Percentiles rank a stretch among this genome's conserved stretches.
phyloP scores from a whole-genome alignment of 2,113 vertebrate genomes.

The Xiphophorus hellerii region DNA sequence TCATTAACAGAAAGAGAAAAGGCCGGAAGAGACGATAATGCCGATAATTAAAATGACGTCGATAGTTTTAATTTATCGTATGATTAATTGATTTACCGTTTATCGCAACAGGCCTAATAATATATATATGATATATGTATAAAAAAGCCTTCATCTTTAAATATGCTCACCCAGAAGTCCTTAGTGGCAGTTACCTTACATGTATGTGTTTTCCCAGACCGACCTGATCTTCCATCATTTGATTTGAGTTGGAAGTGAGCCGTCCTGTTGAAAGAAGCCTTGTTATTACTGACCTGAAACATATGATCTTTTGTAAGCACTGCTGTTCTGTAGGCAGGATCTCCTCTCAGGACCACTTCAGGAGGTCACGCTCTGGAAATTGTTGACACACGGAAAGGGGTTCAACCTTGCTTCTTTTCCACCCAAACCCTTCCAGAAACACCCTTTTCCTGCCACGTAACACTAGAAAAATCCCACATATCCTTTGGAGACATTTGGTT shows the following conservation, averaged over 20 bases:
- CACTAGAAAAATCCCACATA: conserved; percentile 19
- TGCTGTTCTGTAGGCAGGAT: not conserved
- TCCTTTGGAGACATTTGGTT: conserved; percentile 37
- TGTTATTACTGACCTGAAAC: conserved; percentile 31
- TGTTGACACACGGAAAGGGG: conserved; percentile 22
- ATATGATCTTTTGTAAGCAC: conserved; percentile 12
- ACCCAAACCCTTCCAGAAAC: conserved; percentile 9
- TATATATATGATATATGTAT: too few species aligned
- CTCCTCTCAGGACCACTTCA: conserved; percentile 13
- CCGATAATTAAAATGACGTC: too few species aligned
- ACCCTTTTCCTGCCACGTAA: conserved; percentile 54
- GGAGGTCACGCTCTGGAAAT: conserved; percentile 35
- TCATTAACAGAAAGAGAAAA: too few species aligned
- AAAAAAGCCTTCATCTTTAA: too few species aligned
- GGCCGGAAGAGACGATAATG: too few species aligned
- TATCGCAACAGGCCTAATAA: too few species aligned
- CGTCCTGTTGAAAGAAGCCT: conserved; percentile 15
- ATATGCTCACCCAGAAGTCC: too few species aligned
- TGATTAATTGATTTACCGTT: too few species aligned
- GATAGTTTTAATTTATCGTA: too few species aligned
- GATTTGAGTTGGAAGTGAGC: conserved; percentile 26
- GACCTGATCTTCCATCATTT: conserved; percentile 17
- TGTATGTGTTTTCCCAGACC: conserved; percentile 22
- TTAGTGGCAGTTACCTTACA: not conserved
- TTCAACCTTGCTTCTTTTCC: not conserved